Conservation (phyloP, 2,797 vertebrate genomes). For the Myotis pilosus region DNA sequence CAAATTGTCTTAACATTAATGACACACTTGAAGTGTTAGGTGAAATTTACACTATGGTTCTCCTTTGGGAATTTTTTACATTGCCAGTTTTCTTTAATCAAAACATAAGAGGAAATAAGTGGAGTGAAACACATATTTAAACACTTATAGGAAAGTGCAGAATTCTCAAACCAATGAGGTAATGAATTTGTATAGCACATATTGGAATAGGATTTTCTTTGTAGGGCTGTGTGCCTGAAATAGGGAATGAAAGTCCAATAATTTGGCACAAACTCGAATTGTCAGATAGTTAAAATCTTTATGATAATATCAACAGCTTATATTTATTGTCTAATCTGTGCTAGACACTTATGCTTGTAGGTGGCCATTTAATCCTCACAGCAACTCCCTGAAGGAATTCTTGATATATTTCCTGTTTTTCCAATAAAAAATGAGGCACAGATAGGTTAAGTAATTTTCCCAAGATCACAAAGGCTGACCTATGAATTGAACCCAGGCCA, state of each 20-base stretch:
- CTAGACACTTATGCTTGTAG: background rate
- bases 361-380: slow-evolving; percentile 24
- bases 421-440: background rate
- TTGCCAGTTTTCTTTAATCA: slow-evolving; percentile 42
- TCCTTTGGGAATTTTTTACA: background rate
- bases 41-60: background rate
- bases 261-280: slow-evolving; percentile 11
- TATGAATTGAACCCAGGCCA: background rate
- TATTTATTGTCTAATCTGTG: background rate
- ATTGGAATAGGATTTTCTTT: slow-evolving; percentile 34
- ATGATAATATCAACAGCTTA: slow-evolving; percentile 13
- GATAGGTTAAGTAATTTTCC: background rate
- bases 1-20: slow-evolving; percentile 25
- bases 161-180: slow-evolving; percentile 36
- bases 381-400: background rate
- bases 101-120: slow-evolving; percentile 22
- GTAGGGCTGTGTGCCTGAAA: background rate
- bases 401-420: slow-evolving; percentile 1
- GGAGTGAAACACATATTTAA: slow-evolving; percentile 54
- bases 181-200: slow-evolving; percentile 42
- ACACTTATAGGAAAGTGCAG: slow-evolving; percentile 41
- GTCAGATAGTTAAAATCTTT: background rate
- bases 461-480: background rate
- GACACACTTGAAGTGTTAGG: background rate
- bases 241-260: slow-evolving; percentile 12